Percentiles rank a stretch among this genome's conserved stretches.
phyloP scores from a whole-genome alignment of 1,140 invertebrate genomes.

The Aphidius gifuensis region DNA sequence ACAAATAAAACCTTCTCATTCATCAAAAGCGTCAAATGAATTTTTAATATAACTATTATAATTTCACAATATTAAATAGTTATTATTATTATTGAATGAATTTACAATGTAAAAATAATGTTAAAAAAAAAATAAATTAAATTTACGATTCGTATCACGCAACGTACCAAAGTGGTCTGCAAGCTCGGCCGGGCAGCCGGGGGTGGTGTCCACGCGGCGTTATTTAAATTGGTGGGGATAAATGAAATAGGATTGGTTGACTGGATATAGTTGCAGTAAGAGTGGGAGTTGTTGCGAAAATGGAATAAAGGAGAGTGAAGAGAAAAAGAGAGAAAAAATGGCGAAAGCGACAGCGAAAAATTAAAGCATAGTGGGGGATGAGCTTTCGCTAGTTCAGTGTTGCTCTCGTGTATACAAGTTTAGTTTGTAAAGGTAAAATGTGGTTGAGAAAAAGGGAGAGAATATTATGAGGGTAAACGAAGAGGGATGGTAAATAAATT shows the following conservation, averaged over 20 bases:
- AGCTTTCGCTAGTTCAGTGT: constrained; percentile 6
- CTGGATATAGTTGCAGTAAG: constrained; percentile 16
- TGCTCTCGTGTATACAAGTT: not conserved
- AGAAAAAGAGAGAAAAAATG: constrained; percentile 10
- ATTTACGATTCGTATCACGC: not conserved
- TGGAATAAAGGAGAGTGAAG: not conserved
- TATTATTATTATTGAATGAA: too few relatives aligned
- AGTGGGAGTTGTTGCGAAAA: constrained; percentile 21
- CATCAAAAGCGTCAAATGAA: too few relatives aligned
- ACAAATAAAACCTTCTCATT: too few relatives aligned
- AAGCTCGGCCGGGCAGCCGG: constrained; percentile 39
- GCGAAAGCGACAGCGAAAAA: constrained; percentile 9
- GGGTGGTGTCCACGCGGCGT: constrained; percentile 27
- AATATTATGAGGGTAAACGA: too few relatives aligned
- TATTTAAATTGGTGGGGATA: constrained; percentile 1
- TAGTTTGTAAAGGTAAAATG: too few relatives aligned
- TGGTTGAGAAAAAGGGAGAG: too few relatives aligned
- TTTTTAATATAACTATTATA: too few relatives aligned
- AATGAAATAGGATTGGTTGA: constrained; percentile 15
- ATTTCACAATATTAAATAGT: too few relatives aligned
- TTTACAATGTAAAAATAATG: too few relatives aligned
- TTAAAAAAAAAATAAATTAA: too few relatives aligned
- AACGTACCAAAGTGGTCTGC: constrained; percentile 36
- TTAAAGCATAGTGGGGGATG: constrained; percentile 9
- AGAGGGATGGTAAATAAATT: too few relatives aligned